Conservation (phyloP, 2,797 vertebrate species). For the Natrix natrix region DNA sequence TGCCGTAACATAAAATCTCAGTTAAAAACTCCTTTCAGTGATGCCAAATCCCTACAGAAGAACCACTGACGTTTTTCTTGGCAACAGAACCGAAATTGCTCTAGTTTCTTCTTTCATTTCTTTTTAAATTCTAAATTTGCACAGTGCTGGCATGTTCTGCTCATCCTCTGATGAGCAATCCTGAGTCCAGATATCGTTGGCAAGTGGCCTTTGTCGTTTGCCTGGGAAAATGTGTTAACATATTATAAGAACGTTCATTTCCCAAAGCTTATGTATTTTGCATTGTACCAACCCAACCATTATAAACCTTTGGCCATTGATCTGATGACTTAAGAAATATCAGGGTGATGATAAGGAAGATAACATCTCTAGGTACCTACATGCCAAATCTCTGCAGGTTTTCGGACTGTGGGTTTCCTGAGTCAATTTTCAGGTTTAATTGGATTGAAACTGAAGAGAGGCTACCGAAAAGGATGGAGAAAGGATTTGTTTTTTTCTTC, state of each 20-base stretch:
- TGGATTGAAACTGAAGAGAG: neutral
- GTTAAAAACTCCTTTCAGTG: neutral
- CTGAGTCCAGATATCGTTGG: neutral
- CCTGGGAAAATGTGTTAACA: neutral
- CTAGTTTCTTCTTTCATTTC: neutral
- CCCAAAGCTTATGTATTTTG: neutral
- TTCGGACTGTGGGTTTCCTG: neutral
- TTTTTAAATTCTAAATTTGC: neutral
- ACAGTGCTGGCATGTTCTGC: neutral
- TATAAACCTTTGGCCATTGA: neutral
- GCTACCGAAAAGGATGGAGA: neutral
- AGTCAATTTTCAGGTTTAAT: neutral
- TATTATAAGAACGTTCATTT: neutral
- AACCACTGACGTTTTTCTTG: neutral
- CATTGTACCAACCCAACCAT: neutral
- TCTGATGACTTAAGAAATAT: neutral
- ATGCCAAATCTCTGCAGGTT: neutral
- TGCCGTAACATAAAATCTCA: neutral
- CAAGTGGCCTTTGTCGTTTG: neutral
- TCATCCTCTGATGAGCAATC: neutral
- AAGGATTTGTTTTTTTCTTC: neutral
- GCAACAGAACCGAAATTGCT: neutral
- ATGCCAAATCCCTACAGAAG: neutral
- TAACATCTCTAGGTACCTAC: neutral
- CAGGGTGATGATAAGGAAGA: neutral